phyloP scores from a whole-genome alignment of 2,797 vertebrate species.

The Anableps anableps region DNA sequence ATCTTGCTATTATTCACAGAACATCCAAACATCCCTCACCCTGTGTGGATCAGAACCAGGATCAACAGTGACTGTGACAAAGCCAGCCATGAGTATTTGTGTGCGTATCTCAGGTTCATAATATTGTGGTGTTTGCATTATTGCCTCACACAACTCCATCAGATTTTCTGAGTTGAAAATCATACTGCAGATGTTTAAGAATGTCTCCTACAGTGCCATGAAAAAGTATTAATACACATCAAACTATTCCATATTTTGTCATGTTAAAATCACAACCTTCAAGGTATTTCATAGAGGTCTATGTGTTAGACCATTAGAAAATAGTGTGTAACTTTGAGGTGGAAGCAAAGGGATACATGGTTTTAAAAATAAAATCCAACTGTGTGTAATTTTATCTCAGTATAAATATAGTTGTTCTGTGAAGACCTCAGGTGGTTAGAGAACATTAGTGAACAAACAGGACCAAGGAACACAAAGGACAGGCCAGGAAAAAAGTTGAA shows the following conservation, averaged over 20 bases:
- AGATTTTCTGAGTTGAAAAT: slow-evolving; percentile 42
- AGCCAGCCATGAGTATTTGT: slow-evolving; percentile 24
- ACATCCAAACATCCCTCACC: slow-evolving; percentile 63
- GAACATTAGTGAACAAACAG: background rate
- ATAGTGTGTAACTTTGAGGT: background rate
- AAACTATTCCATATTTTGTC: background rate
- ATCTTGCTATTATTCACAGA: slow-evolving; percentile 49
- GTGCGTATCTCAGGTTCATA: slow-evolving; percentile 31
- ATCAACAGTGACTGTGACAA: slow-evolving; percentile 47
- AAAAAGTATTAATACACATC: background rate
- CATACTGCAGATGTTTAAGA: slow-evolving; percentile 38
- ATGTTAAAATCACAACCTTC: background rate
- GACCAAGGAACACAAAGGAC: background rate
- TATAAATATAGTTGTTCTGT: background rate
- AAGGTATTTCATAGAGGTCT: background rate
- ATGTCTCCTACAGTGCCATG: background rate
- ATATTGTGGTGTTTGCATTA: slow-evolving; percentile 32
- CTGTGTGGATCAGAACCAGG: slow-evolving; percentile 44
- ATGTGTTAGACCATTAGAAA: background rate
- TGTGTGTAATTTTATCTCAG: background rate
- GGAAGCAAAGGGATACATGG: background rate
- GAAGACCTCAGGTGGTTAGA: background rate
- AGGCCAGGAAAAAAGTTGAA: background rate
- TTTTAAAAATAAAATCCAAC: background rate
- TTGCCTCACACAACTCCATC: slow-evolving; percentile 27